A percentile compares a stretch with the other conserved stretches of the same genome.
phyloP scores from a whole-genome alignment of 2,797 vertebrate genomes.

The Anniella stebbinsi region DNA sequence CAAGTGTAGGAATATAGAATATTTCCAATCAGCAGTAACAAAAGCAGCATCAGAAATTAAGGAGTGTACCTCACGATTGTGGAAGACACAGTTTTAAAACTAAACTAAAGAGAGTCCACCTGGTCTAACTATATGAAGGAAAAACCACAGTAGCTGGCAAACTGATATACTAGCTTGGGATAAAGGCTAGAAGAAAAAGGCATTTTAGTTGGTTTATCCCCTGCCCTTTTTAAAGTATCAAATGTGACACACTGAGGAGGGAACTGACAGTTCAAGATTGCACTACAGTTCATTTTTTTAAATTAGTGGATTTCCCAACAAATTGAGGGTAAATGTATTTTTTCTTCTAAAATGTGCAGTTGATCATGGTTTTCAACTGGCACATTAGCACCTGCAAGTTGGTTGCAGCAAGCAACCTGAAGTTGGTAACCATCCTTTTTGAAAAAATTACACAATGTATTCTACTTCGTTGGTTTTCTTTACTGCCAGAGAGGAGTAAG shows the following conservation, averaged over 20 bases:
- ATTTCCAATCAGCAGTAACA: not conserved
- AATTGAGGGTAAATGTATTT: not conserved
- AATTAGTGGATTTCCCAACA: not conserved
- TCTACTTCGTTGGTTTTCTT: not conserved
- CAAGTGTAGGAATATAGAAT: not conserved
- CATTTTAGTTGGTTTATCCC: not conserved
- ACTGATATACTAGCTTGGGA: not conserved
- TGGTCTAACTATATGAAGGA: not conserved
- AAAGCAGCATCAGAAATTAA: not conserved
- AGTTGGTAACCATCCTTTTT: not conserved
- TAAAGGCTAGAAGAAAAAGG: not conserved
- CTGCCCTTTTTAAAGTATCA: not conserved
- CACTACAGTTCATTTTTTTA: not conserved
- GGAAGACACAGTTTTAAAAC: not conserved
- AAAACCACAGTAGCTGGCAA: no score
- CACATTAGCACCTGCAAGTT: not conserved
- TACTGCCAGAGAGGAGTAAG: not conserved
- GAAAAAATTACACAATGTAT: not conserved
- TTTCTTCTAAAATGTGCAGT: not conserved
- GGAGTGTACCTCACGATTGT: not conserved
- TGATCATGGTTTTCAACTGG: not conserved
- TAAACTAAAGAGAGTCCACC: not conserved
- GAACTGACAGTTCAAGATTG: not conserved
- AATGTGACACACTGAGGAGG: not conserved
- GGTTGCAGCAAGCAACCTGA: not conserved